These are phyloP conservation scores for Callimorpha dominula DNA, from an alignment of 2,888 invertebrate species.

Conservation along the genomic window DNA sequence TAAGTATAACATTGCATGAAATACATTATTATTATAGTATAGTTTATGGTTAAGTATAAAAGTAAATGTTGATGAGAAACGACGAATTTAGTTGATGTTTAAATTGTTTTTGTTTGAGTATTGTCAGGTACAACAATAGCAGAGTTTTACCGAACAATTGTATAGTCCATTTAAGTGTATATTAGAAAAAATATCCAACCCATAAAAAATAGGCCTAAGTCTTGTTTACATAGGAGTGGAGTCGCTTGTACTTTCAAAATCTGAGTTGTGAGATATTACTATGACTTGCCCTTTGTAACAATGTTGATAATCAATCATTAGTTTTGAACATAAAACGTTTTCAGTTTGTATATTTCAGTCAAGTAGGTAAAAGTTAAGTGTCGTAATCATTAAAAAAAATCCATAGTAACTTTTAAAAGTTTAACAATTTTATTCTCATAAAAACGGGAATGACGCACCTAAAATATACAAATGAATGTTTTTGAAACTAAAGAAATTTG, in stretches of 20 bases:
- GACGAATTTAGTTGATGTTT: conserved; percentile 49
- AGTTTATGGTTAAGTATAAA: conserved; percentile 50
- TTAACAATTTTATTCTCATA: background rate
- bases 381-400: background rate
- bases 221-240: background rate
- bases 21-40: conserved; percentile 60
- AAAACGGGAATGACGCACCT: conserved; percentile 3
- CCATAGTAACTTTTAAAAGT: background rate
- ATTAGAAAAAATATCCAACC: background rate
- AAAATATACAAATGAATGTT: conserved; percentile 19
- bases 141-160: conserved; percentile 6
- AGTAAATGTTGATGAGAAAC: conserved; percentile 45
- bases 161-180: background rate
- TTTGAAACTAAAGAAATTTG: conserved; percentile 25
- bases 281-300: background rate
- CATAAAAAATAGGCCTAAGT: background rate
- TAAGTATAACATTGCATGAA: conserved; percentile 75
- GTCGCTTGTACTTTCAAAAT: background rate
- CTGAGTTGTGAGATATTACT: background rate
- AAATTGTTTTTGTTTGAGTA: conserved; percentile 34
- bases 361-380: background rate
- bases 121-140: conserved; percentile 35
- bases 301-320: background rate
- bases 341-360: background rate
- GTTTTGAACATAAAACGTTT: background rate